Base-by-base conservation (phyloP, 2,797 vertebrate genomes). In the Rhynchonycteris naso region DNA sequence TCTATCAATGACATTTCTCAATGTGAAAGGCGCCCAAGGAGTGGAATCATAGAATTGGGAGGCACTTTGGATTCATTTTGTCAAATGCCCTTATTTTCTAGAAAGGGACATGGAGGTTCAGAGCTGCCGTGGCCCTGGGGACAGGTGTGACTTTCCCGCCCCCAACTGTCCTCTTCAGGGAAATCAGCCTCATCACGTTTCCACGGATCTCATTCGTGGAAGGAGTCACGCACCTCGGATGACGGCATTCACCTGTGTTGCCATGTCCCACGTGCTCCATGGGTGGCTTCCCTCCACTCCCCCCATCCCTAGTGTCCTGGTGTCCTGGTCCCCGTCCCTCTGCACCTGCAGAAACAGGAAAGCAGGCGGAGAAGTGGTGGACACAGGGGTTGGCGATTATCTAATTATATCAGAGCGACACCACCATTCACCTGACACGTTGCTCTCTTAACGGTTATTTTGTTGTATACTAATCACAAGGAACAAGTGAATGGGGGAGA, bases 101-200 rank as follows among this genome's bases (percentile, higher is more conserved):
- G 52, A 89, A n/a, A 19, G 65, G 13, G 47, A 10, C 24, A 22
- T 5, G 43, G 16, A 83, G 33, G n/a, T 16, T 21, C 47, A 50
- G 30, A 61, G 30, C 14, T 3, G n/a, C 21, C 5, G 12, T 6
- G 1, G 38, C 52, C 11, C 2, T 12, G 22, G 24, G n/a, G 21
- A 24, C 24, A 4, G 24, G 12, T 13, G 56, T 2, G 3, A 21
- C 19, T 72, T 1, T 11, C 33, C 26, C 8, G 14, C 0, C 8
- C 8, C 26, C 13, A 2, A 1, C 22, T 3, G 11, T 24, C 5
- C 9, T 4, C 28, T 19, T 33, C 43, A 74, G 71, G 58, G 80
- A 59, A 56, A 19, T 4, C 21, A 4, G 4, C 19, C 30, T 75
- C n/a, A 1, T 9, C 43, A 0, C 0, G 0, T 58, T 13, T 43